Evolutionary conservation across 2,113 vertebrate species (phyloP).

Genomic region (Cephalopholis sonnerati): DNA sequence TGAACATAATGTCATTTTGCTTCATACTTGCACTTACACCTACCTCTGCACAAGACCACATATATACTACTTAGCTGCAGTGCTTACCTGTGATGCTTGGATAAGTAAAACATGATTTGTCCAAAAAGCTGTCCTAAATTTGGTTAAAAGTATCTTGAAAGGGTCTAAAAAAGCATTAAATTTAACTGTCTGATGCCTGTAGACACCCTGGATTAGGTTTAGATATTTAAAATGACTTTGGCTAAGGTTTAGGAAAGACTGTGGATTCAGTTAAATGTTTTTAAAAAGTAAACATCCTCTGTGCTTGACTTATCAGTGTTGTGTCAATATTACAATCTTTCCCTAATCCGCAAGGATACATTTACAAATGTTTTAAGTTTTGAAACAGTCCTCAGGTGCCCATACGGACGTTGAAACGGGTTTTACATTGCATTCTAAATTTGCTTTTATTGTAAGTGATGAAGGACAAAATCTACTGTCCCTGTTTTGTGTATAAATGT

Average conservation of each 20-base stretch:
- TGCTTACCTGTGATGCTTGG: no score
- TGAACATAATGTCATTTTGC: no score
- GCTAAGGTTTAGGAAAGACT: neutral
- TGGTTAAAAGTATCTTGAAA: no score
- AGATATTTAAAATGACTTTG: neutral
- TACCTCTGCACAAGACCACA: no score
- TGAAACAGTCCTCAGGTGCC: neutral
- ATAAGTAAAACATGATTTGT: no score
- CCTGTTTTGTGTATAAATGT: neutral
- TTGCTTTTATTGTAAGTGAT: neutral
- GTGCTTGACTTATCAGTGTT: neutral
- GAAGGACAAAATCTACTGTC: neutral
- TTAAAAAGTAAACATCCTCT: neutral
- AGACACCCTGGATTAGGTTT: no score
- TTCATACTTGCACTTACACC: no score
- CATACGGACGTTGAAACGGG: no score
- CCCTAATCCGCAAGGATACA: neutral
- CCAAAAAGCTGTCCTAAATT: no score
- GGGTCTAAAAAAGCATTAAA: no score
- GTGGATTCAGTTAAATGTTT: neutral
- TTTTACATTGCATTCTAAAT: neutral
- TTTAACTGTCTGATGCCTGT: no score
- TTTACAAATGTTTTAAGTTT: neutral
- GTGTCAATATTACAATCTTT: neutral
- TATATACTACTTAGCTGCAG: no score